Evolutionary conservation across 2,113 vertebrate species (phyloP).

Genomic region (Nothobranchius furzeri): DNA sequence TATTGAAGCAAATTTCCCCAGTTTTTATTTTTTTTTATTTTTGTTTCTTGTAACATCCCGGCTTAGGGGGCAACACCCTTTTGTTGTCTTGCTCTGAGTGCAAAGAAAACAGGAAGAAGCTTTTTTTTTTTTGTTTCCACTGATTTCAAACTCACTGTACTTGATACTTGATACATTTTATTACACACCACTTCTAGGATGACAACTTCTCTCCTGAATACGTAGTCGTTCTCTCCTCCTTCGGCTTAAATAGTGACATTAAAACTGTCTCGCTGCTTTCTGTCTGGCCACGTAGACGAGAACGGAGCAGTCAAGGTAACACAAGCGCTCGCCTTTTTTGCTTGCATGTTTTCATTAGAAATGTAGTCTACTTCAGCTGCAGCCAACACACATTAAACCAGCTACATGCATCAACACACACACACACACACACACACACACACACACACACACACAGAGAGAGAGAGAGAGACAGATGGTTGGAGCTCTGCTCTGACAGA

Average conservation of each 20-base stretch:
- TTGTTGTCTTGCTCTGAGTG: not conserved
- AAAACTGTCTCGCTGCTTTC: conserved; percentile 49
- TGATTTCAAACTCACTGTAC: conserved; percentile 20
- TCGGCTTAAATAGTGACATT: conserved; percentile 66
- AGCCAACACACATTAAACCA: conserved; percentile 14
- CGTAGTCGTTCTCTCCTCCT: conserved; percentile 37
- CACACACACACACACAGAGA: conserved; percentile 28
- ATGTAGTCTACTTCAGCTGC: conserved; percentile 19
- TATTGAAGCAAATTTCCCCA: not conserved
- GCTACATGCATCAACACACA: conserved; percentile 39
- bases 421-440: conserved; percentile 22
- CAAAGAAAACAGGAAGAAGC: too few species aligned
- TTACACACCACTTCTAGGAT: not conserved
- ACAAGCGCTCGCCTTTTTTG: conserved; percentile 26
- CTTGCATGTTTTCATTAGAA: conserved; percentile 29
- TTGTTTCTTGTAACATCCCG: not conserved
- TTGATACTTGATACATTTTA: not conserved
- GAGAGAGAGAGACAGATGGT: conserved; percentile 81
- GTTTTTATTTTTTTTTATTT: not conserved
- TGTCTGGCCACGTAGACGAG: conserved; percentile 32
- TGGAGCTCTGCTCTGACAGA: conserved; percentile 65
- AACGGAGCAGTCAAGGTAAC: conserved; percentile 63
- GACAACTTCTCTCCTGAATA: not conserved
- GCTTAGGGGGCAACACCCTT: conserved; percentile 17
- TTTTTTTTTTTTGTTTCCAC: not conserved